phyloP scores from a whole-genome alignment of 2,888 invertebrate species.

The Polyommatus iphigenia region DNA sequence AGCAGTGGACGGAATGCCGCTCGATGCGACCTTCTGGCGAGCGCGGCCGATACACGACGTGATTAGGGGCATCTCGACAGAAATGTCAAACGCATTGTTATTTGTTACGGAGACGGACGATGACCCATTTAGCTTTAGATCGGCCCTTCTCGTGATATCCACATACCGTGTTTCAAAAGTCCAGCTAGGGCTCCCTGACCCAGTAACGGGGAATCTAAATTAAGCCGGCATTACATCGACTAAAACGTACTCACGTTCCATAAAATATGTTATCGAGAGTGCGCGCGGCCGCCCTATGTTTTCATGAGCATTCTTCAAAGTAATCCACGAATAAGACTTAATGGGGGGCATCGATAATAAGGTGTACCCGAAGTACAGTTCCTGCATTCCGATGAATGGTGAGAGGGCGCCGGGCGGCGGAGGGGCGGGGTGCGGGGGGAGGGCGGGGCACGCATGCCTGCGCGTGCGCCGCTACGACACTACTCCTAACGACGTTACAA shows the following conservation, averaged over 20 bases:
- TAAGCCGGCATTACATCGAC: constrained; percentile 1
- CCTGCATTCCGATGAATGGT: constrained; percentile 73
- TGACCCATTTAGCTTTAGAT: neutral
- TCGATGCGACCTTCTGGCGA: constrained; percentile 40
- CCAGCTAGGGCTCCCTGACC: constrained; percentile 42
- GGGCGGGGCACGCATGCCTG: constrained; percentile 63
- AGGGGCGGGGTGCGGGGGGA: constrained; percentile 42
- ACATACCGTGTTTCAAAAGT: neutral
- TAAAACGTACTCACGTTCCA: constrained; percentile 4
- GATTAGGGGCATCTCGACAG: neutral
- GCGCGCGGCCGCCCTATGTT: constrained; percentile 25
- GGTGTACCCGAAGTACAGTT: constrained; percentile 62
- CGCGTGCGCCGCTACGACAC: constrained; percentile 64
- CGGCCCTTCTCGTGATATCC: neutral
- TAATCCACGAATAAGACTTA: constrained; percentile 53
- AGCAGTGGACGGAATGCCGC: constrained; percentile 53
- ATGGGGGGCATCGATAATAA: constrained; percentile 62
- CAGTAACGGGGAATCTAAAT: constrained; percentile 40
- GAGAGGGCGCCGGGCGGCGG: constrained; percentile 46
- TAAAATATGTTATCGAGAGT: constrained; percentile 10
- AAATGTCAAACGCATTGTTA: constrained; percentile 7
- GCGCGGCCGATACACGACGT: constrained; percentile 52
- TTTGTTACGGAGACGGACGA: neutral
- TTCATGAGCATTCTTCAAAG: constrained; percentile 34
- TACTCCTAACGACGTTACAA: constrained; percentile 57